Evolutionary conservation across 23 tunicate genomes (phyloP).

Genomic region (Phallusia fumigata): DNA sequence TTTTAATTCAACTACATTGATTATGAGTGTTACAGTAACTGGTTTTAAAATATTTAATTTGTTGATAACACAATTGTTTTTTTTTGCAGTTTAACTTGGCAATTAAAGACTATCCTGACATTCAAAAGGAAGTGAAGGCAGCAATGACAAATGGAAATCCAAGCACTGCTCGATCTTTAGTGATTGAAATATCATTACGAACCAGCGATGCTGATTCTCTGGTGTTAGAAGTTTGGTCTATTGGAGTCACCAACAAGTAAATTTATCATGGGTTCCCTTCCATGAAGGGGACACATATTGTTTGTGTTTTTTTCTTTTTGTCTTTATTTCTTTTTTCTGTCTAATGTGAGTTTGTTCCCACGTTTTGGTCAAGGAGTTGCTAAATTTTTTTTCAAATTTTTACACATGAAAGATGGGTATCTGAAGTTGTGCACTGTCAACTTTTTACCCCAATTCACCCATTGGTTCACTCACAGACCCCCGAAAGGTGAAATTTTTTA

Average conservation of each 20-base stretch:
- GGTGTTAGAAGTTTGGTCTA: conserved; percentile 80
- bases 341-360: background rate
- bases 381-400: too few species aligned
- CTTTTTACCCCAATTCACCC: too few species aligned
- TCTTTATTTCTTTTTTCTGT: too few species aligned
- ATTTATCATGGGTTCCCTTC: too few species aligned
- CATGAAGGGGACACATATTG: too few species aligned
- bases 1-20: background rate
- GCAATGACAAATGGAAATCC: conserved; percentile 59
- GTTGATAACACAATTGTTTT: background rate
- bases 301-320: too few species aligned
- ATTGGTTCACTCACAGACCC: too few species aligned
- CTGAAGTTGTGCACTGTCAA: too few species aligned
- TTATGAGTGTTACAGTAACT: too few species aligned
- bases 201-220: conserved; percentile 83
- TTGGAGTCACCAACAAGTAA: conserved; percentile 62
- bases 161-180: conserved; percentile 24
- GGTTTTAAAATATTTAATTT: background rate
- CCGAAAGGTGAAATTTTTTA: too few species aligned
- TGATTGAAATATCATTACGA: conserved; percentile 72
- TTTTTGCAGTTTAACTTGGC: conserved; percentile 69
- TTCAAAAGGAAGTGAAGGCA: conserved; percentile 53
- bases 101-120: conserved; percentile 83
- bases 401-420: too few species aligned
- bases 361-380: too few species aligned